Conservation (phyloP, 2,113 vertebrate species). For the Protobothrops mucrosquamatus region DNA sequence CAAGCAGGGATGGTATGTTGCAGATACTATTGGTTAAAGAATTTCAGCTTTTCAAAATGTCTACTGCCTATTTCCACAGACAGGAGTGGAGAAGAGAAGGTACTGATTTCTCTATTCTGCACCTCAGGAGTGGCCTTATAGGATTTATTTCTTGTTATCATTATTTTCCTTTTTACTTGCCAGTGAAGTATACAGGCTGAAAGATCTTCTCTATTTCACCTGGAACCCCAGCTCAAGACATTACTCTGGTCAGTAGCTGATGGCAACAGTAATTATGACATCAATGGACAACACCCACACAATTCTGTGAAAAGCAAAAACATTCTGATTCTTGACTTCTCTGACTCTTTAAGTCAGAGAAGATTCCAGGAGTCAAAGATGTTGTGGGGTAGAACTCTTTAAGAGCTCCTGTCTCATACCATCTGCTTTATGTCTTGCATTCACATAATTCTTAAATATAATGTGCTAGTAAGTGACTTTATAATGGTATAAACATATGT, state of each 20-base stretch:
- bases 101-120: not conserved
- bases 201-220: not conserved
- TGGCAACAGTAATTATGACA: not conserved
- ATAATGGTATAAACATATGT: not conserved
- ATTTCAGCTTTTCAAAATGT: not conserved
- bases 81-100: not conserved
- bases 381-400: not conserved
- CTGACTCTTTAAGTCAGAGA: not conserved
- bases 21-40: not conserved
- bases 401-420: not conserved
- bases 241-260: not conserved
- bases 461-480: not conserved
- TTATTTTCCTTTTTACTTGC: not conserved
- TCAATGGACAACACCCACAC: not conserved
- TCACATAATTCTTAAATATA: not conserved
- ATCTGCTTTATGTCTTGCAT: not conserved
- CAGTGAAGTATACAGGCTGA: not conserved
- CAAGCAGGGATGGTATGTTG: not conserved
- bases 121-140: not conserved
- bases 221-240: not conserved
- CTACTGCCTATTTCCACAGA: not conserved
- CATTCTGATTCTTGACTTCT: too few species aligned
- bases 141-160: not conserved
- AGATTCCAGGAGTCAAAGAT: not conserved
- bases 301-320: not conserved